Evolutionary conservation across 1,140 invertebrate species (phyloP).

Genomic region (Catajapyx aquilonaris): DNA sequence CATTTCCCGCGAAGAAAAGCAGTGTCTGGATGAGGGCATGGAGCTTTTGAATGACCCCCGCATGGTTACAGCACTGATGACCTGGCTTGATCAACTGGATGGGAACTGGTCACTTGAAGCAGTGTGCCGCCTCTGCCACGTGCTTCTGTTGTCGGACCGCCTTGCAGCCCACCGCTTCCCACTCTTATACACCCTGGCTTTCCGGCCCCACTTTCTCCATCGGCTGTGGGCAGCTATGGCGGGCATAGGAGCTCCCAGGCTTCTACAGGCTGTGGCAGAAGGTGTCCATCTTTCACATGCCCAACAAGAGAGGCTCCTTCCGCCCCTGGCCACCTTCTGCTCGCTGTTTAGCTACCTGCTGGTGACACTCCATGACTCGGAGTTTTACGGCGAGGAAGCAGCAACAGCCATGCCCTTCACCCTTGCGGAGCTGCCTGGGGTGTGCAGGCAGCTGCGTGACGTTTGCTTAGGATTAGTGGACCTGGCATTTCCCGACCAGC

Average conservation of each 20-base stretch:
- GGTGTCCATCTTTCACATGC: conserved; percentile 37
- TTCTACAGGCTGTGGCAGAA: conserved; percentile 45
- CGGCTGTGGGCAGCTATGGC: conserved; percentile 46
- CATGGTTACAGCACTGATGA: conserved; percentile 34
- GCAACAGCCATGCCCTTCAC: conserved; percentile 24
- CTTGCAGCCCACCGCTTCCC: conserved; percentile 53
- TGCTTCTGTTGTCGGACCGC: conserved; percentile 49
- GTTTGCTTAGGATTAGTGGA: conserved; percentile 75
- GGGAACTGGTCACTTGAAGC: conserved; percentile 33
- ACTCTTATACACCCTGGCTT: conserved; percentile 63
- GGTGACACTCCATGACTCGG: conserved; percentile 68
- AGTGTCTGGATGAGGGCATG: conserved; percentile 27
- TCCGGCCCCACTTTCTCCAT: conserved; percentile 60
- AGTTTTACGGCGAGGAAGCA: conserved; percentile 37
- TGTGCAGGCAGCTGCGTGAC: conserved; percentile 30
- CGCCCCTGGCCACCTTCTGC: conserved; percentile 62
- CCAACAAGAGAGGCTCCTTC: conserved; percentile 52
- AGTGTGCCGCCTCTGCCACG: conserved; percentile 54
- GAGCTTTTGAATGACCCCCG: conserved; percentile 40
- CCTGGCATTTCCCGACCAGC: conserved; percentile 64
- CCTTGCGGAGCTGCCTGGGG: conserved; percentile 22
- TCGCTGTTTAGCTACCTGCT: conserved; percentile 61
- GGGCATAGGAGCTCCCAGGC: conserved; percentile 25
- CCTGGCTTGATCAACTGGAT: conserved; percentile 32
- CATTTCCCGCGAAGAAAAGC: conserved; percentile 7